Percentiles rank a stretch among this genome's conserved stretches.
phyloP scores from a whole-genome alignment of 2,113 vertebrate genomes.

The Coregonus clupeaformis region DNA sequence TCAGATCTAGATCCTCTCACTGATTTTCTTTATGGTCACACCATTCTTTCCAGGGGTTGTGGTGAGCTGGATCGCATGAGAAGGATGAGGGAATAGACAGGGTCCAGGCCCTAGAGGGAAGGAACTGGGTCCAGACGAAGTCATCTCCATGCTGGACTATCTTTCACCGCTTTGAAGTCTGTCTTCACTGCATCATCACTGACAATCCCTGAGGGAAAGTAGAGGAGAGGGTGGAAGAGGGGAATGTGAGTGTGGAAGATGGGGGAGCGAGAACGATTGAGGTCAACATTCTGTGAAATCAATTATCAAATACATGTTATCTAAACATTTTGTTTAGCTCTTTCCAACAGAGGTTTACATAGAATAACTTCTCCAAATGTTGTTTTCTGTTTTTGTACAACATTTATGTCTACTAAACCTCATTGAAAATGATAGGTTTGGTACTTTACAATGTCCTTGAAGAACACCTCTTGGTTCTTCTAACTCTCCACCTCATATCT shows the following conservation, averaged over 20 bases:
- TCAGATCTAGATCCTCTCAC: constrained; percentile 66
- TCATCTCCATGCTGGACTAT: constrained; percentile 81
- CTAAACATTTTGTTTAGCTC: no score
- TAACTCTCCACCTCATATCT: constrained; percentile 81
- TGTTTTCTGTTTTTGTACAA: background rate
- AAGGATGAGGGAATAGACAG: background rate
- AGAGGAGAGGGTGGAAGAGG: background rate
- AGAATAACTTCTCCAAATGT: background rate
- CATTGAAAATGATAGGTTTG: background rate
- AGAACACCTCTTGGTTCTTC: constrained; percentile 81
- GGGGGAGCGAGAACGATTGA: background rate
- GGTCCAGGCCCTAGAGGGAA: constrained; percentile 68
- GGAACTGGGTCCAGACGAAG: constrained; percentile 82
- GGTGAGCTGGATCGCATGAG: constrained; percentile 41
- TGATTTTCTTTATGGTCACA: constrained; percentile 77
- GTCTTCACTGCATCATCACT: constrained; percentile 66
- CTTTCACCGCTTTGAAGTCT: constrained; percentile 77
- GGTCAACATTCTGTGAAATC: background rate
- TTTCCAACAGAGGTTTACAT: no score
- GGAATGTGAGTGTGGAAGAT: no score
- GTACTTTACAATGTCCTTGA: constrained; percentile 67
- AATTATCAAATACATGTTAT: no score
- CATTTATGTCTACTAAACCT: background rate
- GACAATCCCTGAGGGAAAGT: constrained; percentile 66
- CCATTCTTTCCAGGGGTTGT: constrained; percentile 59